A percentile compares a stretch with the other conserved stretches of the same genome.
Evolutionary conservation across 2,113 vertebrate species (phyloP).

Genomic region (Hoplias malabaricus): DNA sequence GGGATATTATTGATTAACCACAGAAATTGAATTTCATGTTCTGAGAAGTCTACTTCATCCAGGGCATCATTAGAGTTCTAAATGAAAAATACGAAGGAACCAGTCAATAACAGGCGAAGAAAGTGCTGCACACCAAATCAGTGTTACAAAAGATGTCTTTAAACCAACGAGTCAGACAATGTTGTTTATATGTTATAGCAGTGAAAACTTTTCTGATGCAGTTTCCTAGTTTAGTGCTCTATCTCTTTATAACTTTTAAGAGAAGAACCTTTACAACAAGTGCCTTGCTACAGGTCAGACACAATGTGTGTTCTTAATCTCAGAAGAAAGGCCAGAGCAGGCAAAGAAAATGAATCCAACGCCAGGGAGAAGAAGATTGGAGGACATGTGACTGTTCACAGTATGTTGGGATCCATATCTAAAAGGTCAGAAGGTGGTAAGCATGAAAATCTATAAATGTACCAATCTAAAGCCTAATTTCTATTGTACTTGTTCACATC

Average conservation of each 20-base stretch:
- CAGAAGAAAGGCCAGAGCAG: slow-evolving; percentile 25
- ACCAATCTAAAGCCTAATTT: not conserved
- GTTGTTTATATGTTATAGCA: not conserved
- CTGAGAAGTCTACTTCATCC: slow-evolving; percentile 44
- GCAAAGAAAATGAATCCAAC: slow-evolving; percentile 32
- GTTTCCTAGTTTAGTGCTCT: not conserved
- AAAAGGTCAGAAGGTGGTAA: not conserved
- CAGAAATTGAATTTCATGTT: slow-evolving; percentile 44
- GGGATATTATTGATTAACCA: slow-evolving; percentile 55
- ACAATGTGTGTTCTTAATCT: slow-evolving; percentile 1
- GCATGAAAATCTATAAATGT: not conserved
- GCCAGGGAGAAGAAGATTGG: not conserved
- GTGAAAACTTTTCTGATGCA: slow-evolving; percentile 8
- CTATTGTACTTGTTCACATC: not conserved
- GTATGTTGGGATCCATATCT: not conserved
- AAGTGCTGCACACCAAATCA: not conserved
- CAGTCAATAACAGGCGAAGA: slow-evolving; percentile 30
- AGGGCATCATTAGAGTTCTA: slow-evolving; percentile 43
- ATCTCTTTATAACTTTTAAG: not conserved
- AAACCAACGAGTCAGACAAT: slow-evolving; percentile 15
- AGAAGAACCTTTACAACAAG: not conserved
- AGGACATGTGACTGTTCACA: not conserved
- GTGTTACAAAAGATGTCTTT: slow-evolving; percentile 15
- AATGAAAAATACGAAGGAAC: slow-evolving; percentile 40
- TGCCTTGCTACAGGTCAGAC: slow-evolving; percentile 8